phyloP scores from a whole-genome alignment of 92 coral and sea anemone species.

The Metridium senile region DNA sequence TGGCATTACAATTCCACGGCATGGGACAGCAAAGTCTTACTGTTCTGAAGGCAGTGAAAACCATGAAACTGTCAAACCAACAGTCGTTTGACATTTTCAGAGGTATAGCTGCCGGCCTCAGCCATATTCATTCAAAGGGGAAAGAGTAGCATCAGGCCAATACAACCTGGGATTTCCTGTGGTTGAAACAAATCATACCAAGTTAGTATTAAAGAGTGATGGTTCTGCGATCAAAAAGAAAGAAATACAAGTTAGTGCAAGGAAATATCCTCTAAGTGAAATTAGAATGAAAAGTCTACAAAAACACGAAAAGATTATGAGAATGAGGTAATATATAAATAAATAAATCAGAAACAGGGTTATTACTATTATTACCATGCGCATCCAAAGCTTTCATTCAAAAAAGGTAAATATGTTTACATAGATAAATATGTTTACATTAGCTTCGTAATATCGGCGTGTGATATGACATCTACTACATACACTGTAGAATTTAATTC shows the following conservation, averaged over 20 bases:
- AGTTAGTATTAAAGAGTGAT: not conserved
- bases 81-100: not conserved
- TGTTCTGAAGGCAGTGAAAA: not conserved
- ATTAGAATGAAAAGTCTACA: conserved; percentile 18
- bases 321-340: not conserved
- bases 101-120: not conserved
- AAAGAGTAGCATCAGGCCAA: too few species aligned
- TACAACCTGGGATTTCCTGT: conserved; percentile 34
- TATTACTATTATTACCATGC: conserved; percentile 24
- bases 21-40: conserved; percentile 2
- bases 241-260: not conserved
- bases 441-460: too few species aligned
- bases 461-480: too few species aligned
- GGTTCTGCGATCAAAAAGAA: conserved; percentile 17
- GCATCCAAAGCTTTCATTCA: too few species aligned
- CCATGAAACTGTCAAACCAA: not conserved
- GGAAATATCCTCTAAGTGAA: conserved; percentile 26
- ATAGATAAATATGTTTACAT: too few species aligned
- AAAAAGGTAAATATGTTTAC: too few species aligned
- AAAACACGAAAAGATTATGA: conserved; percentile 17
- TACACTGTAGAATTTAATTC: too few species aligned
- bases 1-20: conserved; percentile 20
- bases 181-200: too few species aligned
- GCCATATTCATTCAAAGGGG: not conserved
- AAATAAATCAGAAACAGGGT: conserved; percentile 7